A percentile compares a stretch with the other conserved stretches of the same genome.
Conservation (phyloP, 2,888 invertebrate species). For the Podabrus alpinus region DNA sequence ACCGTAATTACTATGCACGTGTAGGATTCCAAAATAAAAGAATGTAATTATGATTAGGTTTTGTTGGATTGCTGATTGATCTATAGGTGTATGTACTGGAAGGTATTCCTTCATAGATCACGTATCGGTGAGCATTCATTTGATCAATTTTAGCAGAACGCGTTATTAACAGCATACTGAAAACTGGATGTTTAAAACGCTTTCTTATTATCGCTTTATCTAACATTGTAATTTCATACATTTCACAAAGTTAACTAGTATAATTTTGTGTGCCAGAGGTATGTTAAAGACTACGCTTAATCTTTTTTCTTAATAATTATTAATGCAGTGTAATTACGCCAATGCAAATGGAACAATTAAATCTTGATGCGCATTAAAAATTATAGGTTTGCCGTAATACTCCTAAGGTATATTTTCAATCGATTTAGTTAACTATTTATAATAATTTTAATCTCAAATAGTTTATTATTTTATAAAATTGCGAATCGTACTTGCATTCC, state of each 20-base stretch:
- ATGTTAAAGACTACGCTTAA: neutral
- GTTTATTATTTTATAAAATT: constrained; percentile 51
- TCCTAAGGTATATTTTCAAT: neutral
- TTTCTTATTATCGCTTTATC: constrained; percentile 12
- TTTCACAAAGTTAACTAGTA: neutral
- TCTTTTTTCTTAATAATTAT: neutral
- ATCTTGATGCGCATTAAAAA: neutral
- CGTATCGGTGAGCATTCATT: constrained; percentile 42
- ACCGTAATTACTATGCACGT: constrained; percentile 55
- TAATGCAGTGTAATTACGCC: neutral
- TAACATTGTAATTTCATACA: neutral
- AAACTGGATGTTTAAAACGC: constrained; percentile 12
- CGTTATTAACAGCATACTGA: constrained; percentile 39
- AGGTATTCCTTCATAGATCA: constrained; percentile 53
- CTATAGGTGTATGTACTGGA: constrained; percentile 49
- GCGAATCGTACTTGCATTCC: constrained; percentile 51
- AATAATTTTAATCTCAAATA: constrained; percentile 37
- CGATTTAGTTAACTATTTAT: neutral
- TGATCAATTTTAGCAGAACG: constrained; percentile 40
- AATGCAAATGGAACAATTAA: neutral
- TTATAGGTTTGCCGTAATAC: neutral
- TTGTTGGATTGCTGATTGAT: constrained; percentile 54
- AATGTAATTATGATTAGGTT: constrained; percentile 49
- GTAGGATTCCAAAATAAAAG: constrained; percentile 54
- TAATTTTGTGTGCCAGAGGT: neutral